Base-by-base conservation (phyloP, 2,113 vertebrate genomes). In the Brachypodius melanocephalos region DNA sequence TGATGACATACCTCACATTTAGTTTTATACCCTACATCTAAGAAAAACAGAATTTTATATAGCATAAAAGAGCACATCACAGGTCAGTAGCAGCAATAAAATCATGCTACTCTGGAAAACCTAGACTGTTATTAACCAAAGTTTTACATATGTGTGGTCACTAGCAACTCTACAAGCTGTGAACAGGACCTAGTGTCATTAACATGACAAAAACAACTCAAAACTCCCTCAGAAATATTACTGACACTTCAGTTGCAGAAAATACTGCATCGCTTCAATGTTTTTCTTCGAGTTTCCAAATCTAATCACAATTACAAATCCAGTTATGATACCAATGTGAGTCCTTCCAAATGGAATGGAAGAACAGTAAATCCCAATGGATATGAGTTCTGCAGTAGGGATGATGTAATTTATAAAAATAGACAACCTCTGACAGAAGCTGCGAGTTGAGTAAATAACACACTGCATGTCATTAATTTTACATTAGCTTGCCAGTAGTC, bases 391-490 rank as follows among this genome's bases (percentile, higher is more conserved):
- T 97, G 93, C 95, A 96, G 97, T 86, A 97, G 65, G 79, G 96
- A 97, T 98, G 98, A 98, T 97, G 97, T 97, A 97, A 98, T 96
- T 95, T 36, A 96, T 89, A 97, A 97, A 98, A 98, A 98, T 97
- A 98, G 97, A 95, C 77, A 96, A 92, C 94, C 85, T 97, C 94
- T 94, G 95, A 93, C 90, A 98, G 96, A 97, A 97, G 96, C 96
- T 96, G 94, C 95, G 96, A 97, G 95, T 97, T 97, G 89, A 94
- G 96, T 97, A 98, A 97, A 97, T 96, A 98, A 92, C 77, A 95
- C 76, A 79, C 83, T 88, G 91, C 91, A 93, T 52, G 85, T 91
- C 92, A 92, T 95, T 96, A 95, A 96, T 93, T 95, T 95, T 94
- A 89, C 94, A 96, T 96, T 96, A 88, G 93, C 95, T 93, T 97